Evolutionary conservation across 2,797 vertebrate genomes (phyloP).

Genomic region (Pantherophis alleghaniensis): DNA sequence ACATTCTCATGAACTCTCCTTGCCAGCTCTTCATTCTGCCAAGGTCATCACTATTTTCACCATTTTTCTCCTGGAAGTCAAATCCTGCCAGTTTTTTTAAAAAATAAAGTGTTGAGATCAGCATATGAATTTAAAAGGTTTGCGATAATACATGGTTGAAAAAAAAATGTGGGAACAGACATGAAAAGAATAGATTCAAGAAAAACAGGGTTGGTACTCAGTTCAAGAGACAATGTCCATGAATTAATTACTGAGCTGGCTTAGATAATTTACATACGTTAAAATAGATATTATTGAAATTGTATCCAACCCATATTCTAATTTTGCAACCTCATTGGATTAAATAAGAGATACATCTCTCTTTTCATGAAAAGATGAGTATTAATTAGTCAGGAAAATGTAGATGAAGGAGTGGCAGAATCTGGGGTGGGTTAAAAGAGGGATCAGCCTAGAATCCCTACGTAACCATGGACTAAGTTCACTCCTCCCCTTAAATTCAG

Average conservation of each 20-base stretch:
- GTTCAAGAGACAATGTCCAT: neutral
- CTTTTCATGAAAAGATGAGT: neutral
- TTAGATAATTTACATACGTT: neutral
- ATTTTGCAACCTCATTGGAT: neutral
- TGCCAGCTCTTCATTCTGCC: neutral
- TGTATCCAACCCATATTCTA: too few species aligned
- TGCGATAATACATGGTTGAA: neutral
- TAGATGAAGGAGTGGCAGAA: neutral
- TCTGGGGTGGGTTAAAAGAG: neutral
- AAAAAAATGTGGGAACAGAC: neutral
- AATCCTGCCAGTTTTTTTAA: neutral
- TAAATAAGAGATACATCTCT: neutral
- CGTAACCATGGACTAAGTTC: neutral
- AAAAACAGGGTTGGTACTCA: neutral
- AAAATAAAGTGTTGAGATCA: neutral
- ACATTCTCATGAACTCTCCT: neutral
- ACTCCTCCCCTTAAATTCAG: neutral
- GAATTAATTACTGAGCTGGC: neutral
- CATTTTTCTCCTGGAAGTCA: neutral
- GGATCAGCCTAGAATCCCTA: neutral
- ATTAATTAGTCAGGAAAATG: neutral
- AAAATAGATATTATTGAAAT: neutral
- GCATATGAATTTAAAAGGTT: neutral
- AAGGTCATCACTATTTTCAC: neutral
- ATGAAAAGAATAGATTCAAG: neutral